phyloP scores from a whole-genome alignment of 2,888 invertebrate species.

The Cordilura impudica region DNA sequence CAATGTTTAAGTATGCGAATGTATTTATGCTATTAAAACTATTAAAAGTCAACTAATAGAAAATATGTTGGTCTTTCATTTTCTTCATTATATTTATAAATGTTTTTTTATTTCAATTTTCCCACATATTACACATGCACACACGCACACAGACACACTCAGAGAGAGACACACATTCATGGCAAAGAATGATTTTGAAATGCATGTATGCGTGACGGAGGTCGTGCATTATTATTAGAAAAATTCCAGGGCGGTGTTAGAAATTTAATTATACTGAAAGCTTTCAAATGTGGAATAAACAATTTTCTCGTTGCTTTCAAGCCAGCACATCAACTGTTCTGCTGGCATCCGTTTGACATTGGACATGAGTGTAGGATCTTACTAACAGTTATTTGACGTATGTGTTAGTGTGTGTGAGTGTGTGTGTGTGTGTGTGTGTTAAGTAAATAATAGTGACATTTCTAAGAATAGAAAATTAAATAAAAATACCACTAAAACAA shows the following conservation, averaged over 20 bases:
- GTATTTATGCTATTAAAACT: slow-evolving; percentile 47
- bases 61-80: slow-evolving; percentile 18
- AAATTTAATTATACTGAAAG: slow-evolving; percentile 61
- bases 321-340: no score
- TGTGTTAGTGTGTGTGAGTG: slow-evolving; percentile 1
- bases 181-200: slow-evolving; percentile 40
- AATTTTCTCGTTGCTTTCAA: neutral
- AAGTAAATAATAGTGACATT: slow-evolving; percentile 40
- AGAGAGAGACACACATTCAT: neutral
- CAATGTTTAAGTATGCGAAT: no score
- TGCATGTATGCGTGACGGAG: slow-evolving; percentile 43
- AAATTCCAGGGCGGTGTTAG: slow-evolving; percentile 44
- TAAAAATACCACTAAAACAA: slow-evolving; percentile 15
- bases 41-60: slow-evolving; percentile 50
- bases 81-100: slow-evolving; percentile 17
- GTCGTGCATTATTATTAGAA: slow-evolving; percentile 28
- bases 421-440: neutral
- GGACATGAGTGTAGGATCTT: neutral
- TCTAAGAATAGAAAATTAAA: slow-evolving; percentile 37
- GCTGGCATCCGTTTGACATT: slow-evolving; percentile 47
- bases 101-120: slow-evolving; percentile 52
- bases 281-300: slow-evolving; percentile 33
- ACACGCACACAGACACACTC: neutral
- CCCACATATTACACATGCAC: neutral
- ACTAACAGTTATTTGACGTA: neutral